phyloP scores from a whole-genome alignment of 53 echinoderm and acorn worm genomes.

The Holothuria leucospilota region DNA sequence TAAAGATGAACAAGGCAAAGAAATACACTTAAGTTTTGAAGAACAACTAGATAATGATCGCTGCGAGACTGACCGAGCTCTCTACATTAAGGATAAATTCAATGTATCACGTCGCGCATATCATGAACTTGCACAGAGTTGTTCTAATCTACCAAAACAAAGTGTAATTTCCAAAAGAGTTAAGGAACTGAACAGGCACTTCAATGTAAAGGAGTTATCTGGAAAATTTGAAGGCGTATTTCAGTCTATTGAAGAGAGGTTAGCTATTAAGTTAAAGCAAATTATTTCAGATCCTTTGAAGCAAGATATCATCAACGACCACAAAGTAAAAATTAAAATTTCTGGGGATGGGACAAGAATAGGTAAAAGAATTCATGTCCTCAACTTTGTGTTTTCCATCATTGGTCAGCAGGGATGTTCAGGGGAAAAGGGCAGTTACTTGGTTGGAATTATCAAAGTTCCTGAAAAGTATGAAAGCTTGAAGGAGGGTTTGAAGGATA shows the following conservation, averaged over 20 bases:
- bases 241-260: neutral
- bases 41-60: too few species aligned
- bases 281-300: neutral
- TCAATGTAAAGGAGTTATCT: neutral
- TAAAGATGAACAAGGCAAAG: neutral
- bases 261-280: neutral
- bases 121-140: too few species aligned
- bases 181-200: neutral
- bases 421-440: neutral
- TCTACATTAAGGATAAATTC: neutral
- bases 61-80: too few species aligned
- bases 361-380: neutral
- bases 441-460: neutral
- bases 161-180: neutral
- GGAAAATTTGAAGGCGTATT: neutral
- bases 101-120: slow-evolving; percentile 11
- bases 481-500: neutral
- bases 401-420: neutral
- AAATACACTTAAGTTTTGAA: neutral
- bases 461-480: slow-evolving; percentile 4
- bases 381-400: slow-evolving; percentile 5
- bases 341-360: slow-evolving; percentile 8
- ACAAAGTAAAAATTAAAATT: neutral
- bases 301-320: neutral
- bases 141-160: neutral